A percentile compares a stretch with the other conserved stretches of the same genome.
These are phyloP conservation scores for Propithecus coquereli DNA, from an alignment of 2,113 vertebrate genomes.

Conservation along the genomic window DNA sequence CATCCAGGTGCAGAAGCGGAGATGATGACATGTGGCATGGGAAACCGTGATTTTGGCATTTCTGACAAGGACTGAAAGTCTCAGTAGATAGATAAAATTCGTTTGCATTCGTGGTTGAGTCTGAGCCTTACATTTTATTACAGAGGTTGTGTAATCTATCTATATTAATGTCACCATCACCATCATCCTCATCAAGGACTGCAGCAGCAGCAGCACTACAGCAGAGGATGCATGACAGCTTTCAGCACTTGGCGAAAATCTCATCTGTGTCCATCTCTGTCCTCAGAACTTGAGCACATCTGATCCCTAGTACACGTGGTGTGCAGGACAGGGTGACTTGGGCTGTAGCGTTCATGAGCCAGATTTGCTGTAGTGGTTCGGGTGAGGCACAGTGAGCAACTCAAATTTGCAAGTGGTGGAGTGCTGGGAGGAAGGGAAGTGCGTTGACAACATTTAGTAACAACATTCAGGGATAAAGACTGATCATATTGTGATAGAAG, in stretches of 20 bases:
- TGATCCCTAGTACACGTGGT: no score
- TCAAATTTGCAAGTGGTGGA: not conserved
- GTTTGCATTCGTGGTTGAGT: conserved; percentile 1
- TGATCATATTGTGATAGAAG: not conserved
- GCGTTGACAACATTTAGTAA: not conserved
- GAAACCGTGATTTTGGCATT: conserved; percentile 30
- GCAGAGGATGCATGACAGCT: not conserved
- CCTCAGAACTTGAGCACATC: not conserved
- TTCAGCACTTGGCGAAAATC: not conserved
- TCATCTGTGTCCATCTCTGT: not conserved
- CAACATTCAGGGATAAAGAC: not conserved
- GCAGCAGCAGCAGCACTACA: not conserved
- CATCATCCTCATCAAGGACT: not conserved
- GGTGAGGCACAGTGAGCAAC: not conserved
- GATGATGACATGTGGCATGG: conserved; percentile 52
- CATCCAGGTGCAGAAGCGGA: conserved; percentile 67
- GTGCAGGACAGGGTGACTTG: not conserved
- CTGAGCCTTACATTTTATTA: conserved; percentile 7
- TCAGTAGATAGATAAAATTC: not conserved
- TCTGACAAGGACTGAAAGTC: conserved; percentile 55
- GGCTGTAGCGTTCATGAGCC: not conserved
- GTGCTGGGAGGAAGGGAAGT: not conserved
- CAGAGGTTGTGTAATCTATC: not conserved
- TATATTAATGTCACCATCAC: not conserved
- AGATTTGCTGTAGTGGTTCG: not conserved